Base-by-base conservation (phyloP, 2,888 invertebrate species). In the Blera fallax region DNA sequence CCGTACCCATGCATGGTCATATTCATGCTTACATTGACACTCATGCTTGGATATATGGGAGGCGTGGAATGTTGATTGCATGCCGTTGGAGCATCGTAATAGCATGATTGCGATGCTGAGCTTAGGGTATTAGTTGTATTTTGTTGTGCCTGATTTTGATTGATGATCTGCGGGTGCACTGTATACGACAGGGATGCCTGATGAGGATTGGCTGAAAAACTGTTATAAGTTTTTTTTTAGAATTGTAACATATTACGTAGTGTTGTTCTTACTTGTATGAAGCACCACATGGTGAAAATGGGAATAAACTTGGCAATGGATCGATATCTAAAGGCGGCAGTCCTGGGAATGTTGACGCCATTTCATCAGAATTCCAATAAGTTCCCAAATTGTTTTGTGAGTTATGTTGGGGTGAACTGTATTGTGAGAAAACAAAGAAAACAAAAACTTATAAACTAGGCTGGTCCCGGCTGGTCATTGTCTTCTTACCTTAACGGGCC, bases 21-120 rank as follows among this genome's bases (percentile, higher is more conserved):
- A 92, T 98, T 98, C 98, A 98, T 98, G 88, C 91, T 92, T 50
- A 98, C 98, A 90, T 98, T 98, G 88, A 98, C 98, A 90, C 97
- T 97, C 98, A 98, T 98, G 89, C 97, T 96, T 77, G 98, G 97
- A 91, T 97, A 97, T 87, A 96, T 94, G 0, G 95, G 92, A 1
- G 92, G 91, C 1, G 90, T 88, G 0, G 87, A 60, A 32, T 87
- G 88, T 18, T 88, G 79, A 77, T 79, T 56, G 85, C 88, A 87
- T 32, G 88, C 87, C 90, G 92, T 87, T 58, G 89, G 88, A 45
- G 90, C 87, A 80, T 92, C 92, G 50, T 92, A 92, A 84, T 92
- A 92, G 56, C 91, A 91, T 37, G 89, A 87, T 29, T 88, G 88
- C 24, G 88, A 62, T 79, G 73, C 72, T 62, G 88, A 85, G 74